Base-by-base conservation (phyloP, 2,113 vertebrate genomes). In the Urocolius indicus region DNA sequence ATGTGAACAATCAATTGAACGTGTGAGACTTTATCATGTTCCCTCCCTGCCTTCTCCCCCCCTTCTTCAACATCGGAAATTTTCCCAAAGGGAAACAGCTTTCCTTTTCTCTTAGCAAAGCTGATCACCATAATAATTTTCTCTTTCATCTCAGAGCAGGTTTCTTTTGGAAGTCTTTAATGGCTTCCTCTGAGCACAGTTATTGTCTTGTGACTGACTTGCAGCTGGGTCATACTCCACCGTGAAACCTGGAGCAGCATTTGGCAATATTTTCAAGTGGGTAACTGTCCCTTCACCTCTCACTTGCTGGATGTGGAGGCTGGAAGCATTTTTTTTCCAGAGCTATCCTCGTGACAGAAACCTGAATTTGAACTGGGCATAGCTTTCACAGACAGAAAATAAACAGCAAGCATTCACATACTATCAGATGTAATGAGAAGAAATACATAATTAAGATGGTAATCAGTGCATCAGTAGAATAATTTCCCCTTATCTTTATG, bases 71-170 rank as follows among this genome's bases (percentile, higher is more conserved):
- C 90, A 81, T 74, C 95, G 93, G 97, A 95, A 95, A 82, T 58
- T 92, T 96, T 97, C 84, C 96, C 71, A 89, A 93, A 96, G 89
- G 95, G 93, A 91, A 89, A 63, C 45, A 87, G 87, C 94, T 97
- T 95, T 95, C 84, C 90, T 94, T 98, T 97, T 96, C 95, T 97
- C 95, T 89, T 92, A 55, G 90, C 9, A 43, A 93, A 87, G 68
- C 59, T 96, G 91, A 97, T 97, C 95, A 93, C 95, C 73, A 87
- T 94, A 94, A 78, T 95, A 95, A 86, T 94, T 87, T 92, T 76
- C 48, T 95, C 89, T 97, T 97, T 97, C 91, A 97, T 97, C 93
- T 97, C 59, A 13, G 77, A 87, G 89, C 63, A 76, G 91, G 91
- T 94, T 97, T 97, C 93, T 94, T 93, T 91, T 62, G 76, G 93